Conservation (phyloP, 2,888 invertebrate genomes). For the Drosophila longiperda region DNA sequence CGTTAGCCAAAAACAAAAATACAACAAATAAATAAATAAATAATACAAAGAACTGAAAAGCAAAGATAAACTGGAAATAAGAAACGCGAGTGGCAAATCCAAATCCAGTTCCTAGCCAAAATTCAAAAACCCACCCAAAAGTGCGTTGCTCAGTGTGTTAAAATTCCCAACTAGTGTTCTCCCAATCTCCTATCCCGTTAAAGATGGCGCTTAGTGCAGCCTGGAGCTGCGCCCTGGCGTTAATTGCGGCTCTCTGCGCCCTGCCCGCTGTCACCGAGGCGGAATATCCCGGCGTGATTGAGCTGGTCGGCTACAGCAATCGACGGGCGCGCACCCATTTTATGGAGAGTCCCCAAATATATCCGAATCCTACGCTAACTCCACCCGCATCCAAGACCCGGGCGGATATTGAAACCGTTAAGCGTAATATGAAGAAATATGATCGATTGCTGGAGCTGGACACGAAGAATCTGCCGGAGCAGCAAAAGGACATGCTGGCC, state of each 20-base stretch:
- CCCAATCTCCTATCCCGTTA: not conserved
- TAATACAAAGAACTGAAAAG: conserved; percentile 9
- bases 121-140: conserved; percentile 9
- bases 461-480: conserved; percentile 84
- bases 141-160: conserved; percentile 28
- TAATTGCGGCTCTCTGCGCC: conserved; percentile 37
- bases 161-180: conserved; percentile 1
- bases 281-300: conserved; percentile 84
- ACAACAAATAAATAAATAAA: conserved; percentile 30
- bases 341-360: conserved; percentile 47
- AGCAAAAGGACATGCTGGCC: conserved; percentile 84
- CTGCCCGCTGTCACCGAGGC: conserved; percentile 43
- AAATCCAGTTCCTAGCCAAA: conserved; percentile 15
- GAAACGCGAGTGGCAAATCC: conserved; percentile 39
- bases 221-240: conserved; percentile 60
- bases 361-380: conserved; percentile 54
- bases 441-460: conserved; percentile 83
- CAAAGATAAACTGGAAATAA: conserved; percentile 19
- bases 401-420: conserved; percentile 84
- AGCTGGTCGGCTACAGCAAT: conserved; percentile 84
- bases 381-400: conserved; percentile 82
- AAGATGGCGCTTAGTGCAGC: conserved; percentile 67
- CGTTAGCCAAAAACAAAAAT: conserved; percentile 39
- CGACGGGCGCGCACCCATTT: conserved; percentile 83
- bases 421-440: conserved; percentile 84